A percentile compares a stretch with the other conserved stretches of the same genome.
Evolutionary conservation across 1,140 invertebrate species (phyloP).

Genomic region (Ceratoteleas bidentatus): DNA sequence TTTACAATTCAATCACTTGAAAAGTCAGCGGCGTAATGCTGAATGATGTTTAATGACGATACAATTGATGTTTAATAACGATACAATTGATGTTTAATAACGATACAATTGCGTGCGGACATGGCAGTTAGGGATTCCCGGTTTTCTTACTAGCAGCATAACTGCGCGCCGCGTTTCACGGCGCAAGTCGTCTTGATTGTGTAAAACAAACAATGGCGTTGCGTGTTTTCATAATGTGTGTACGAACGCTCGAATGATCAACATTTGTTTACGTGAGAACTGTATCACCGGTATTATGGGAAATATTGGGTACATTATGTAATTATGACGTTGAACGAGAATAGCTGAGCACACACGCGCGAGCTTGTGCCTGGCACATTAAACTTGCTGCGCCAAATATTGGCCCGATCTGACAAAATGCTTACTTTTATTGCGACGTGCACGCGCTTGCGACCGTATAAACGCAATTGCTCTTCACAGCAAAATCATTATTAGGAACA

Average conservation of each 20-base stretch:
- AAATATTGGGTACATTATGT: conserved; percentile 36
- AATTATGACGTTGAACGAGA: conserved; percentile 17
- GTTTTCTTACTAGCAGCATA: conserved; percentile 13
- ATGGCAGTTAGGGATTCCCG: conserved; percentile 9
- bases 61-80: no score
- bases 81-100: no score
- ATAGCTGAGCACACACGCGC: background rate
- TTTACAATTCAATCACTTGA: no score
- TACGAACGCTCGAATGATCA: conserved; percentile 30
- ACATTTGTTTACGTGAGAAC: conserved; percentile 45
- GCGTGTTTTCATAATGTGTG: conserved; percentile 38
- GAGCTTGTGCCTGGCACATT: background rate
- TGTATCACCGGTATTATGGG: conserved; percentile 28
- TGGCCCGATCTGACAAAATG: background rate
- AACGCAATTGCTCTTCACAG: no score
- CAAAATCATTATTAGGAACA: no score
- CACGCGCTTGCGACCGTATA: no score
- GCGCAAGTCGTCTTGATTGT: conserved; percentile 25
- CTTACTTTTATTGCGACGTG: background rate
- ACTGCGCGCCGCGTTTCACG: background rate
- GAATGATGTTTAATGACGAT: no score
- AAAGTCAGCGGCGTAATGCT: no score
- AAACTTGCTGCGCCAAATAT: background rate
- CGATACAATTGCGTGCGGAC: background rate
- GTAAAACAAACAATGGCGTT: conserved; percentile 38